These are phyloP conservation scores for Argyresthia goedartella DNA, from an alignment of 2,888 invertebrate species.

Conservation along the genomic window DNA sequence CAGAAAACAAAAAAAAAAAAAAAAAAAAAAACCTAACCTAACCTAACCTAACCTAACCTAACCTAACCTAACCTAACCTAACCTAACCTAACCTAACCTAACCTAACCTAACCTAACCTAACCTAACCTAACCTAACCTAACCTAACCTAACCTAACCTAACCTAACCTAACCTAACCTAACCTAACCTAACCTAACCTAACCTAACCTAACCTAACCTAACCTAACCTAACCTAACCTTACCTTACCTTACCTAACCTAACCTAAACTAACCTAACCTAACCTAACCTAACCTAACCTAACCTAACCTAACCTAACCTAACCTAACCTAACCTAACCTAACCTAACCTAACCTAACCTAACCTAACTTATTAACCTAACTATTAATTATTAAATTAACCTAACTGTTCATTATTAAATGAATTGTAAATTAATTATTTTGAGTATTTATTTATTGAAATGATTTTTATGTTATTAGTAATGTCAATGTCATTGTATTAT, in stretches of 20 bases:
- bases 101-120: conserved; percentile 5
- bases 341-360: conserved; percentile 6
- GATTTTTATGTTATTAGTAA: no score
- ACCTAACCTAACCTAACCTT: conserved; percentile 6
- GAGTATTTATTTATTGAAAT: no score
- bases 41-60: conserved; percentile 3
- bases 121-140: conserved; percentile 5
- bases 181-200: conserved; percentile 7
- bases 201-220: conserved; percentile 11
- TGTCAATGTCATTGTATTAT: no score
- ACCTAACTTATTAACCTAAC: no score
- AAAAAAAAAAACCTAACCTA: no score
- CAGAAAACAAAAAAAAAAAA: no score
- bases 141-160: conserved; percentile 9
- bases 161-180: conserved; percentile 7
- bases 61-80: conserved; percentile 1
- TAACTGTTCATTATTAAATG: no score
- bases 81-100: conserved; percentile 6
- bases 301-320: conserved; percentile 9
- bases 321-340: conserved; percentile 5
- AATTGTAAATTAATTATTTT: no score
- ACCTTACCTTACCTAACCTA: conserved; percentile 11
- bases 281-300: conserved; percentile 10
- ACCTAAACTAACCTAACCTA: conserved; percentile 11
- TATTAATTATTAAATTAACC: no score